phyloP scores from a whole-genome alignment of 2,888 invertebrate species.

The Troides helena region DNA sequence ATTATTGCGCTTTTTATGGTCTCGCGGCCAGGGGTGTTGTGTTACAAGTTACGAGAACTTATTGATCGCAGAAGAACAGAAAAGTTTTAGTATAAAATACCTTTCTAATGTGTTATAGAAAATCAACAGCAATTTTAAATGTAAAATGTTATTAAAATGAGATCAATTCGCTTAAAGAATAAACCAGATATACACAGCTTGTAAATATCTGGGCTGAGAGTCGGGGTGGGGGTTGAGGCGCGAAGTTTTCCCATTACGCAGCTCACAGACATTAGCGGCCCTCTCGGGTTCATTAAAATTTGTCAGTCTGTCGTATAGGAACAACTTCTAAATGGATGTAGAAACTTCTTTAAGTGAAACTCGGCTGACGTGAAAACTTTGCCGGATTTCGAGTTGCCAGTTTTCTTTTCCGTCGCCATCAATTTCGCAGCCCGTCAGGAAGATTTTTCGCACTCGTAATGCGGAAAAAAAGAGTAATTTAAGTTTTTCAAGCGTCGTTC shows the following conservation, averaged over 20 bases:
- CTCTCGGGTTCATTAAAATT: conserved; percentile 79
- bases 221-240: conserved; percentile 39
- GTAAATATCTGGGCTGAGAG: conserved; percentile 47
- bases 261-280: conserved; percentile 75
- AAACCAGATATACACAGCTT: neutral
- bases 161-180: neutral
- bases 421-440: conserved; percentile 78
- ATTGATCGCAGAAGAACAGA: conserved; percentile 12
- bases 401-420: conserved; percentile 71
- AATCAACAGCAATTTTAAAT: conserved; percentile 6
- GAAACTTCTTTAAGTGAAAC: conserved; percentile 79
- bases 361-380: conserved; percentile 77
- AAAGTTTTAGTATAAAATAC: neutral
- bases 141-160: neutral
- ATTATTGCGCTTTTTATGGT: conserved; percentile 73
- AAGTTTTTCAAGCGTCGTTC: conserved; percentile 74
- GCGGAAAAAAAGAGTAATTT: conserved; percentile 79
- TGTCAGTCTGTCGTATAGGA: conserved; percentile 77
- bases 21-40: conserved; percentile 55
- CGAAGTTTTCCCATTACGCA: conserved; percentile 77
- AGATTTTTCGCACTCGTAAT: conserved; percentile 79
- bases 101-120: neutral
- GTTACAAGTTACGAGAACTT: conserved; percentile 45
- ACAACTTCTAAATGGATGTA: conserved; percentile 77
- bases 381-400: conserved; percentile 63